Conservation (phyloP, 2,113 vertebrate species). For the Gnathonemus echidnorhynchus region DNA sequence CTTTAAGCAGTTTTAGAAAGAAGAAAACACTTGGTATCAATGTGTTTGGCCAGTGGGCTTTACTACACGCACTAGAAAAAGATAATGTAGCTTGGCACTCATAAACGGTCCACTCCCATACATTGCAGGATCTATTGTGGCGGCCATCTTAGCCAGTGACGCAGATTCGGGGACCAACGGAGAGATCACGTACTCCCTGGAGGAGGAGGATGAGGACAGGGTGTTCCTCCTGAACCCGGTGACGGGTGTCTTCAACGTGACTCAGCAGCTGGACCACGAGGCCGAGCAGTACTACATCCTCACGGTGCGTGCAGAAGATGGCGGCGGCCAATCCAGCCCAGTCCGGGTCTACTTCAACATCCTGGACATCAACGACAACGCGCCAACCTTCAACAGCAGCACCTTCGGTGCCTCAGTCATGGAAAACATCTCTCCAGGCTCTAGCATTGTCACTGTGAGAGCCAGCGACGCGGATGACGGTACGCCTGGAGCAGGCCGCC, state of each 20-base stretch:
- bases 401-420: slow-evolving; percentile 76
- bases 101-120: not conserved
- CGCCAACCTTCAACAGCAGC: slow-evolving; percentile 67
- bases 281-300: slow-evolving; percentile 82
- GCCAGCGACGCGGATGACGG: slow-evolving; percentile 82
- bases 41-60: not conserved
- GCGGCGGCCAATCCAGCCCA: slow-evolving; percentile 72
- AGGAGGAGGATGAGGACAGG: slow-evolving; percentile 81
- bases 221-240: slow-evolving; percentile 85
- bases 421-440: slow-evolving; percentile 72
- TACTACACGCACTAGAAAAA: not conserved
- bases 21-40: not conserved
- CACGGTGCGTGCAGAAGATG: slow-evolving; percentile 72
- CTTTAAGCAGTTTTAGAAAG: not conserved
- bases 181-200: slow-evolving; percentile 87
- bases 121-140: slow-evolving; percentile 82
- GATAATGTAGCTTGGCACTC: not conserved
- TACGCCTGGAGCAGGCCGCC: slow-evolving; percentile 38
- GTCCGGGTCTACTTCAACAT: slow-evolving; percentile 91
- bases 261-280: slow-evolving; percentile 78
- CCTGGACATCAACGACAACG: slow-evolving; percentile 85
- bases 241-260: slow-evolving; percentile 92
- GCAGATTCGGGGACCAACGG: slow-evolving; percentile 84
- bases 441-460: slow-evolving; percentile 68
- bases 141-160: slow-evolving; percentile 86